phyloP scores from a whole-genome alignment of 2,797 vertebrate genomes.

The Sternotherus odoratus region DNA sequence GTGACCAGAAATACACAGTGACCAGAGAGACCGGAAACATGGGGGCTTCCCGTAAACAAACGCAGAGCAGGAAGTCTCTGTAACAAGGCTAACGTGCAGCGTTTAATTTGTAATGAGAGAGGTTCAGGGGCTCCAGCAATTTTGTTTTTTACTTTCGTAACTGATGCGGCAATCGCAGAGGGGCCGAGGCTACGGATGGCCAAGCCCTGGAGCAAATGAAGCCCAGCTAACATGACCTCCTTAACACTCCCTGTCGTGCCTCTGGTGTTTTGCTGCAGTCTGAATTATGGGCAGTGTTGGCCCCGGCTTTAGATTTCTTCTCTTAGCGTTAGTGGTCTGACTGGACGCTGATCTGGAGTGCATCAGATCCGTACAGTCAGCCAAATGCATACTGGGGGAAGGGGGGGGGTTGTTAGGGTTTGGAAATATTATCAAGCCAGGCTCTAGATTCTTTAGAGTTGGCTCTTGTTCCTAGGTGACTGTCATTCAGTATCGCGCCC shows the following conservation, averaged over 20 bases:
- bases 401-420: too few species aligned
- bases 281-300: neutral
- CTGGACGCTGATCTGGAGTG: neutral
- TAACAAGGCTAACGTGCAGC: neutral
- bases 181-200: too few species aligned
- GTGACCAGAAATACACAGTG: neutral
- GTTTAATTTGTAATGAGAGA: too few species aligned
- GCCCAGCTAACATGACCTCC: neutral
- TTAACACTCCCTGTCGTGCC: neutral
- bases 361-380: neutral
- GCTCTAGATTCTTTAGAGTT: neutral
- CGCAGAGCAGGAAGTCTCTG: neutral
- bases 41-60: neutral
- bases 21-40: neutral
- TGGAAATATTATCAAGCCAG: neutral
- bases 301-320: neutral
- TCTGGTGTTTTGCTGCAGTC: neutral
- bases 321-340: neutral
- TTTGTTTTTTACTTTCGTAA: too few species aligned
- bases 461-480: neutral
- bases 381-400: neutral
- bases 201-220: too few species aligned
- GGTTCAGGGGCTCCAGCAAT: too few species aligned
- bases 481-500: neutral
- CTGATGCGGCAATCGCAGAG: too few species aligned